A percentile compares a stretch with the other conserved stretches of the same genome.
phyloP scores from a whole-genome alignment of 1,140 invertebrate species.

The Scaptomyza hsui region DNA sequence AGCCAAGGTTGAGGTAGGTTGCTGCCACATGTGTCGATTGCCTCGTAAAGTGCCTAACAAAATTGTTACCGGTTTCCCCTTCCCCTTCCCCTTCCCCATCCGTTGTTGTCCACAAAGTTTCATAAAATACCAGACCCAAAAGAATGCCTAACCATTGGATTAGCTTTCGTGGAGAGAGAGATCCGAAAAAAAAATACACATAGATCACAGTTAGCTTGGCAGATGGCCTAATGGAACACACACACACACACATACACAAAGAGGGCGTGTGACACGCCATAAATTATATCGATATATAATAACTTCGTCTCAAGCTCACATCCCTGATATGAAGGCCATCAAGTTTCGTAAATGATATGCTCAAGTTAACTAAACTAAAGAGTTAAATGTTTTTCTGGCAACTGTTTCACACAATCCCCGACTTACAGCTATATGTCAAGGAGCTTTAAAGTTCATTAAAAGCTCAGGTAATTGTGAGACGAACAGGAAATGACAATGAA shows the following conservation, averaged over 20 bases:
- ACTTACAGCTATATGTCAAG: constrained; percentile 1
- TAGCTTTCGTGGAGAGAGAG: constrained; percentile 9
- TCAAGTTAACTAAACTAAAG: background rate
- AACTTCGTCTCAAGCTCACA: background rate
- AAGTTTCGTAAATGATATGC: constrained; percentile 5
- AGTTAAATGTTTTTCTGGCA: too few species aligned
- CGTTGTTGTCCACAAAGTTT: constrained; percentile 19
- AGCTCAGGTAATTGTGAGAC: constrained; percentile 19
- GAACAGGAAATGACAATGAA: constrained; percentile 27
- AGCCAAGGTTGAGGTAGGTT: background rate
- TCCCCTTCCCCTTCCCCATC: background rate
- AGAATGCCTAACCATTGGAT: constrained; percentile 37
- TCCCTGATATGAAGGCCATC: background rate
- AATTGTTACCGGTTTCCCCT: constrained; percentile 32
- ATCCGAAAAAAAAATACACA: constrained; percentile 6
- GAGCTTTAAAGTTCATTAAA: constrained; percentile 13
- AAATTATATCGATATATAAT: constrained; percentile 25
- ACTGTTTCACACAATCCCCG: too few species aligned
- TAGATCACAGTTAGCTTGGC: constrained; percentile 48
- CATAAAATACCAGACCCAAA: constrained; percentile 43
- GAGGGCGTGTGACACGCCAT: background rate
- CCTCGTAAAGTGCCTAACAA: constrained; percentile 51
- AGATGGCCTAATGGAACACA: constrained; percentile 43
- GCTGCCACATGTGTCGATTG: constrained; percentile 47
- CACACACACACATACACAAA: background rate